Evolutionary conservation across 2,888 invertebrate genomes (phyloP).

Genomic region (Acleris literana): DNA sequence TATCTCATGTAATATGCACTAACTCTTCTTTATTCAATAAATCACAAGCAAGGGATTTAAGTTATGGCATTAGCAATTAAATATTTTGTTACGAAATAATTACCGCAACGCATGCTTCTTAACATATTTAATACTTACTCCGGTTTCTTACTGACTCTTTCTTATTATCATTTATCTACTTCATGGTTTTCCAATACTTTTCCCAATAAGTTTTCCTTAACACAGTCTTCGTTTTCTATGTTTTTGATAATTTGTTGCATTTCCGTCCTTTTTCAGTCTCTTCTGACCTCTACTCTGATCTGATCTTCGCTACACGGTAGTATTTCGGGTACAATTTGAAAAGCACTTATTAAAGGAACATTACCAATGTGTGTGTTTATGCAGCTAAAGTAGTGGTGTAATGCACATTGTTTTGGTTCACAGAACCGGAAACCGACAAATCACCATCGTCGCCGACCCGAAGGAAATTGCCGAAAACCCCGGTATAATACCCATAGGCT

Average conservation of each 20-base stretch:
- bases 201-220: constrained; percentile 7
- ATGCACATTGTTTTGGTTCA: constrained; percentile 71
- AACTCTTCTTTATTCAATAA: background rate
- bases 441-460: constrained; percentile 94
- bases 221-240: constrained; percentile 2
- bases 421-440: constrained; percentile 94
- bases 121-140: background rate
- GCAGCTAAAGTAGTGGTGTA: constrained; percentile 47
- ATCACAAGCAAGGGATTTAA: background rate
- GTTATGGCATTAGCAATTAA: background rate
- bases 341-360: constrained; percentile 14
- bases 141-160: background rate
- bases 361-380: constrained; percentile 16
- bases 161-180: constrained; percentile 10
- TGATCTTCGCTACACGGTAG: constrained; percentile 51
- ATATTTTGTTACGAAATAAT: background rate
- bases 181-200: constrained; percentile 10
- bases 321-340: constrained; percentile 34
- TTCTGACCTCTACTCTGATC: constrained; percentile 41
- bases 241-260: constrained; percentile 23
- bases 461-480: constrained; percentile 98
- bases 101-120: constrained; percentile 19
- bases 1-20: no score
- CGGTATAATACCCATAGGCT: constrained; percentile 92
- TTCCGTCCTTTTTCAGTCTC: constrained; percentile 51